A percentile compares a stretch with the other conserved stretches of the same genome.
Conservation (phyloP, 2,888 invertebrate genomes). For the Spialia ferax region DNA sequence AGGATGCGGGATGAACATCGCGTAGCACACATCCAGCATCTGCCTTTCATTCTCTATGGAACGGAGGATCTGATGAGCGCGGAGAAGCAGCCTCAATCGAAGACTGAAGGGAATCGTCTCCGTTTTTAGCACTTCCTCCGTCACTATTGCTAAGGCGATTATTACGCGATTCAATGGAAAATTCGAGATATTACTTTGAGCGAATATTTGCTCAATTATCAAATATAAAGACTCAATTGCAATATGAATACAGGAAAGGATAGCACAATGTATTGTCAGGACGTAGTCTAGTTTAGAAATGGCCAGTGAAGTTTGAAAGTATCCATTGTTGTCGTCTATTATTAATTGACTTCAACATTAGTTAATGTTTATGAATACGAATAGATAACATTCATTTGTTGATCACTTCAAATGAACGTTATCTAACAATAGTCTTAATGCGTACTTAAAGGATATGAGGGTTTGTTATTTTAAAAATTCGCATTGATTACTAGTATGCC, state of each 20-base stretch:
- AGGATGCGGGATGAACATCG: constrained; percentile 39
- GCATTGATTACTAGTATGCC: no score
- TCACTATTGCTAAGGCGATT: constrained; percentile 34
- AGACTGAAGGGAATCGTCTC: constrained; percentile 33
- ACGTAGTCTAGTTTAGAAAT: background rate
- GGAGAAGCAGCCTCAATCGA: constrained; percentile 26
- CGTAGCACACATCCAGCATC: constrained; percentile 41
- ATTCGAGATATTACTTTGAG: constrained; percentile 33
- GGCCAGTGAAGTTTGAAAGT: background rate
- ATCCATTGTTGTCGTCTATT: background rate
- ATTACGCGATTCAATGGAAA: constrained; percentile 36
- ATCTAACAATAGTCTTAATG: background rate
- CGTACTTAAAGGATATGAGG: background rate
- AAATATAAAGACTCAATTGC: constrained; percentile 42
- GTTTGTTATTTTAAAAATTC: background rate
- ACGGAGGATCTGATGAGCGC: constrained; percentile 38
- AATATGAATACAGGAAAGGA: background rate
- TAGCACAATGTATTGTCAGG: background rate
- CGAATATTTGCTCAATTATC: constrained; percentile 39
- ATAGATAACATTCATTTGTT: background rate
- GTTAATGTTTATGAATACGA: no score
- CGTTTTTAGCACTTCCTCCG: constrained; percentile 24
- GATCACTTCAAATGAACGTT: background rate
- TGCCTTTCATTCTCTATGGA: constrained; percentile 41
- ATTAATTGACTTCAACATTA: background rate